Evolutionary conservation across 2,888 invertebrate genomes (phyloP).

Genomic region (Andrena bicolor): DNA sequence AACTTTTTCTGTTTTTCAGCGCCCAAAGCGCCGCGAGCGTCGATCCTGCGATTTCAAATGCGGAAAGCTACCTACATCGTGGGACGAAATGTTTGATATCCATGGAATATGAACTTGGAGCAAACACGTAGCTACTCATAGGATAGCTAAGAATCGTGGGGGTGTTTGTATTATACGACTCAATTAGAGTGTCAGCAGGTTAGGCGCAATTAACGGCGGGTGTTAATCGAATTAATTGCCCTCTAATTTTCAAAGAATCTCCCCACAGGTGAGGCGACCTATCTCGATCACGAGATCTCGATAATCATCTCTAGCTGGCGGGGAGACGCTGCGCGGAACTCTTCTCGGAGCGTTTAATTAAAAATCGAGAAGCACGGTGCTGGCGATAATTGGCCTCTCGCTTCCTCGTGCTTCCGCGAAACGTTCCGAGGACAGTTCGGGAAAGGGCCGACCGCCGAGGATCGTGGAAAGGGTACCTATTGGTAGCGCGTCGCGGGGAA

Average conservation of each 20-base stretch:
- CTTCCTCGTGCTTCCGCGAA: conserved; percentile 43
- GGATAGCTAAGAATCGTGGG: not conserved
- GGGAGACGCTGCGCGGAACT: conserved; percentile 25
- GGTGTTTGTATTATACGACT: not conserved
- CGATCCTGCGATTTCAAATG: not conserved
- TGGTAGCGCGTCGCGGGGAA: conserved; percentile 51
- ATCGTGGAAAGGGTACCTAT: conserved; percentile 30
- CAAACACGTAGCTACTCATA: not conserved
- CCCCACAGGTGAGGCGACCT: conserved; percentile 13
- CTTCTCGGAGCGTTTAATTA: conserved; percentile 49
- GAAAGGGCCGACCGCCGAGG: conserved; percentile 32
- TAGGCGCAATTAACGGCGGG: conserved; percentile 22
- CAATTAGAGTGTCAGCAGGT: conserved; percentile 15
- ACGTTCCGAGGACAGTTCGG: conserved; percentile 28
- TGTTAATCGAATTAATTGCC: conserved; percentile 49
- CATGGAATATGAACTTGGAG: not conserved
- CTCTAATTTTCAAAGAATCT: conserved; percentile 41
- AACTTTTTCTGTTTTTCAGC: not conserved
- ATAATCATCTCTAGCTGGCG: conserved; percentile 20
- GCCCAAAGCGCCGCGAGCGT: not conserved
- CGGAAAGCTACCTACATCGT: not conserved
- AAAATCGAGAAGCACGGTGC: conserved; percentile 37
- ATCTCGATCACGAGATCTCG: conserved; percentile 34
- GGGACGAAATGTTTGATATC: not conserved
- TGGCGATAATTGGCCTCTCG: conserved; percentile 33